A percentile compares a stretch with the other conserved stretches of the same genome.
phyloP scores from a whole-genome alignment of 2,888 invertebrate species.

The Idaea dimidiata region DNA sequence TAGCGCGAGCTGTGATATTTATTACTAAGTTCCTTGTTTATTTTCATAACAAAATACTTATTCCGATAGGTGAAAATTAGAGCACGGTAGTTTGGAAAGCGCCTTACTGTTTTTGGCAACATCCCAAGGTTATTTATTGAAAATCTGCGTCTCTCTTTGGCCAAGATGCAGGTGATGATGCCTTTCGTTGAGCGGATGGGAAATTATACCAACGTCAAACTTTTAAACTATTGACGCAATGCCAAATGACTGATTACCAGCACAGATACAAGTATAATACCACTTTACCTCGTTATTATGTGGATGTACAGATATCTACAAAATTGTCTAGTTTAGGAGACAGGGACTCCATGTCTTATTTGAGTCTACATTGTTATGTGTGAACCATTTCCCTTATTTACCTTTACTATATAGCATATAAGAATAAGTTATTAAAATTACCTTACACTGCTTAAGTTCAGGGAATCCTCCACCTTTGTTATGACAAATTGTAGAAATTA shows the following conservation, averaged over 20 bases:
- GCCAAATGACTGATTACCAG: not conserved
- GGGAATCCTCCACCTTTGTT: too few relatives aligned
- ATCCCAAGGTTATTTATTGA: slow-evolving; percentile 67
- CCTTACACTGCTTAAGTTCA: too few relatives aligned
- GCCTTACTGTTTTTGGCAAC: slow-evolving; percentile 65
- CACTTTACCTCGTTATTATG: too few relatives aligned
- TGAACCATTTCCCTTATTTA: too few relatives aligned
- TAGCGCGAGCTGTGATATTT: slow-evolving; percentile 3
- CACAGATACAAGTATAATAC: too few relatives aligned
- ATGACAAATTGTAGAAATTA: too few relatives aligned
- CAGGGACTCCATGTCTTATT: too few relatives aligned
- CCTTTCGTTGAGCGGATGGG: slow-evolving; percentile 56
- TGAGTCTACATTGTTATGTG: too few relatives aligned
- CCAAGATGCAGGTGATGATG: slow-evolving; percentile 46
- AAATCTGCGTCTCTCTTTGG: slow-evolving; percentile 76
- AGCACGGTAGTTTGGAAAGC: slow-evolving; percentile 49
- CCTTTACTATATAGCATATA: too few relatives aligned
- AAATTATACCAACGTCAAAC: slow-evolving; percentile 19
- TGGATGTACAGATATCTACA: too few relatives aligned
- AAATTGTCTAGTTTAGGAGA: too few relatives aligned
- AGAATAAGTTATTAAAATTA: too few relatives aligned
- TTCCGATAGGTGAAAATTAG: slow-evolving; percentile 43
- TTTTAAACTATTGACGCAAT: slow-evolving; percentile 45
- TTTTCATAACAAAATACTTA: slow-evolving; percentile 47
- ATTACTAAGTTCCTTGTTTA: slow-evolving; percentile 45